phyloP scores from a whole-genome alignment of 2,888 invertebrate species.

The Calliphora vomitoria region DNA sequence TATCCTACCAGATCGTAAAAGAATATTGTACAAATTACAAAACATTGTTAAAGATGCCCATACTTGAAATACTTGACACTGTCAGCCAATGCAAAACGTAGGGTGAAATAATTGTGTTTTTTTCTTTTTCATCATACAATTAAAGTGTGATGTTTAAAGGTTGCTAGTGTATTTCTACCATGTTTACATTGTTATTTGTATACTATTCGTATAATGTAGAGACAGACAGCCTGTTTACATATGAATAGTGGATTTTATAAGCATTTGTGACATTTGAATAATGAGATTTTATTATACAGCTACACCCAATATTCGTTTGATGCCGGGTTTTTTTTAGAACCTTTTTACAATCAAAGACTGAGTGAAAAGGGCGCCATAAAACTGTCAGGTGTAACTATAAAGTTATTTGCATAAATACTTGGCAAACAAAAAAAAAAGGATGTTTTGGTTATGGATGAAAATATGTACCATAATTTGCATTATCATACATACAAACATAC shows the following conservation, averaged over 20 bases:
- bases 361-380: too few relatives aligned
- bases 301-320: not conserved
- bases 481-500: not conserved
- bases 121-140: not conserved
- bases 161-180: not conserved
- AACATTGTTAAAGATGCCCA: too few relatives aligned
- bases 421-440: not conserved
- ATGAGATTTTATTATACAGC: constrained; percentile 22
- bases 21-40: too few relatives aligned
- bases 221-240: not conserved
- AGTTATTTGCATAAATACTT: not conserved
- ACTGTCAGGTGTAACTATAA: too few relatives aligned
- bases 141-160: not conserved
- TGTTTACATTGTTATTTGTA: not conserved
- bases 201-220: not conserved
- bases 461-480: not conserved
- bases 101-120: not conserved
- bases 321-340: too few relatives aligned
- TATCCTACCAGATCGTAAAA: too few relatives aligned
- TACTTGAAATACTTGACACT: too few relatives aligned
- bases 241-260: constrained; percentile 42
- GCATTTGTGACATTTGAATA: constrained; percentile 43
- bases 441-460: not conserved
- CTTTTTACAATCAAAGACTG: too few relatives aligned
- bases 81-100: not conserved